Percentiles rank a stretch among this genome's conserved stretches.
These are phyloP conservation scores for Drosophila vallismaia DNA, from an alignment of 2,888 invertebrate genomes.

Conservation along the genomic window DNA sequence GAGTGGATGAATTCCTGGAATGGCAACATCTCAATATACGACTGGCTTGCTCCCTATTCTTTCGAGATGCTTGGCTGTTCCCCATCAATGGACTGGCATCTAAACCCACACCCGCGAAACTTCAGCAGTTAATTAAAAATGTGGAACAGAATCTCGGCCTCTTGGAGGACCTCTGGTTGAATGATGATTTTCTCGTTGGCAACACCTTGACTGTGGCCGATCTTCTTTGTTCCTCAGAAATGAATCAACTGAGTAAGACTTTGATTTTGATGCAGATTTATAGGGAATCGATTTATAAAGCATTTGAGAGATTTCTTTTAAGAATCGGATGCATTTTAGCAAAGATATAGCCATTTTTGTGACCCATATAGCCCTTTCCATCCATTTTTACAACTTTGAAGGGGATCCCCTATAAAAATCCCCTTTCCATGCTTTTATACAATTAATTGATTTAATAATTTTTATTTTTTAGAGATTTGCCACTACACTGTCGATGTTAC, in stretches of 20 bases:
- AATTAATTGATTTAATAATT: neutral
- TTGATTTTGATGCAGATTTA: neutral
- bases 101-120: slow-evolving; percentile 82
- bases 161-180: slow-evolving; percentile 86
- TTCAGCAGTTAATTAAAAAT: slow-evolving; percentile 77
- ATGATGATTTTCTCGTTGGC: slow-evolving; percentile 85
- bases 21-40: slow-evolving; percentile 89
- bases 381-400: neutral
- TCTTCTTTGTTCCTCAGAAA: slow-evolving; percentile 89
- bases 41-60: slow-evolving; percentile 85
- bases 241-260: slow-evolving; percentile 90
- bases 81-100: slow-evolving; percentile 84
- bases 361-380: too few relatives aligned
- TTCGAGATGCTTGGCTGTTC: slow-evolving; percentile 84
- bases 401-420: neutral
- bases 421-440: neutral
- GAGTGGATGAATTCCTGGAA: slow-evolving; percentile 88
- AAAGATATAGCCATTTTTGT: too few relatives aligned
- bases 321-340: too few relatives aligned
- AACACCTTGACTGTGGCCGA: slow-evolving; percentile 88
- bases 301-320: too few relatives aligned
- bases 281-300: too few relatives aligned
- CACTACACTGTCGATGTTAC: slow-evolving; percentile 86
- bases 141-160: slow-evolving; percentile 86
- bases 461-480: slow-evolving; percentile 85